Conservation (phyloP, 2,888 invertebrate genomes). For the Mythimna lalbum region DNA sequence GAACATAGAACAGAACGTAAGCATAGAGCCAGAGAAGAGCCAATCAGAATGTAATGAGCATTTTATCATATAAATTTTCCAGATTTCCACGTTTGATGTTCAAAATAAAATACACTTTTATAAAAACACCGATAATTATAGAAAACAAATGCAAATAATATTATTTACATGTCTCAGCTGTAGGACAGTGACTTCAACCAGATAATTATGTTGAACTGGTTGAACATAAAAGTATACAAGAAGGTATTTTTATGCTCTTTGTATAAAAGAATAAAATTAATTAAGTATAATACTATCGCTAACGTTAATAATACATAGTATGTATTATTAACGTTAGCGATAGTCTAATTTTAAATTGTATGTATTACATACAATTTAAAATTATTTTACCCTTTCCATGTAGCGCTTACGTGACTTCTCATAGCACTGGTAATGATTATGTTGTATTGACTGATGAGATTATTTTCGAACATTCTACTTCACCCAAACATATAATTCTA, state of each 20-base stretch:
- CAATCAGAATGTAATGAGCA: neutral
- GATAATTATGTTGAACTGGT: too few species aligned
- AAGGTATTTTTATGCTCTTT: neutral
- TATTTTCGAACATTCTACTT: neutral
- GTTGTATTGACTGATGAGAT: neutral
- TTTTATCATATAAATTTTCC: neutral
- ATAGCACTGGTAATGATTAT: neutral
- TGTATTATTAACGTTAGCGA: too few species aligned
- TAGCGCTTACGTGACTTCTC: neutral
- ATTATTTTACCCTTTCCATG: neutral
- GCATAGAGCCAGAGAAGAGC: slow-evolving; percentile 26
- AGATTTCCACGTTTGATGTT: neutral
- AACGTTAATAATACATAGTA: too few species aligned
- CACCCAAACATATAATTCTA: neutral
- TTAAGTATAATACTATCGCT: neutral
- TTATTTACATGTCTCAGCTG: neutral
- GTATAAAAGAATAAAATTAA: neutral
- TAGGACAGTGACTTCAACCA: neutral
- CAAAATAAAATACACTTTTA: neutral
- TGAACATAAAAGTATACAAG: too few species aligned
- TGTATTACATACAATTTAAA: neutral
- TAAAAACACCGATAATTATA: neutral
- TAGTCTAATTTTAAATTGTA: too few species aligned
- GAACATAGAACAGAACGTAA: slow-evolving; percentile 46
- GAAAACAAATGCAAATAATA: neutral